Conservation (phyloP, 2,797 vertebrate species). For the Ciconia nigra region DNA sequence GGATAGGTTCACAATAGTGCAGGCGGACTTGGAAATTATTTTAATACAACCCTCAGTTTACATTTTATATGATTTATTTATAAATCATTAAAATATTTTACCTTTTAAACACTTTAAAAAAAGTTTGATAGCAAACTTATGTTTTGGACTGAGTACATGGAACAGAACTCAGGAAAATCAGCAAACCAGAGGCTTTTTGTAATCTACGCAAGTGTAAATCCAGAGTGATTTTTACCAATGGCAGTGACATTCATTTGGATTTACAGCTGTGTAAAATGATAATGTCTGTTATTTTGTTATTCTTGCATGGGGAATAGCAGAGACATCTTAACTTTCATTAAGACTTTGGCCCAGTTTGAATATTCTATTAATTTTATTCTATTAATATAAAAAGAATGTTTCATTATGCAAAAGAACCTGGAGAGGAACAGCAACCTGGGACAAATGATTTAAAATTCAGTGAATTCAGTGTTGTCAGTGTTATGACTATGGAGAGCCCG, state of each 20-base stretch:
- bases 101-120: not conserved
- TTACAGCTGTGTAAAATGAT: not conserved
- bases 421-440: not conserved
- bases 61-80: not conserved
- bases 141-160: not conserved
- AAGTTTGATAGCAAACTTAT: not conserved
- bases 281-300: not conserved
- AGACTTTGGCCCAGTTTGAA: not conserved
- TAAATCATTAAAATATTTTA: not conserved
- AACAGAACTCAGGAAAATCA: not conserved
- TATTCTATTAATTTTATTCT: not conserved
- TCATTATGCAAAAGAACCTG: not conserved
- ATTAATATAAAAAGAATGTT: not conserved
- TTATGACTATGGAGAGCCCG: not conserved
- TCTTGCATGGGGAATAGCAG: not conserved
- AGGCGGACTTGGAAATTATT: not conserved
- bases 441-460: not conserved
- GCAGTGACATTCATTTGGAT: not conserved
- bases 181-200: not conserved
- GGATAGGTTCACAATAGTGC: not conserved
- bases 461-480: not conserved
- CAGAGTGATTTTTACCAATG: not conserved
- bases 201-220: not conserved
- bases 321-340: not conserved
- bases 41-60: not conserved